A percentile compares a stretch with the other conserved stretches of the same genome.
These are phyloP conservation scores for Leptocoma aspasia DNA, from an alignment of 2,113 vertebrate species.

Conservation along the genomic window DNA sequence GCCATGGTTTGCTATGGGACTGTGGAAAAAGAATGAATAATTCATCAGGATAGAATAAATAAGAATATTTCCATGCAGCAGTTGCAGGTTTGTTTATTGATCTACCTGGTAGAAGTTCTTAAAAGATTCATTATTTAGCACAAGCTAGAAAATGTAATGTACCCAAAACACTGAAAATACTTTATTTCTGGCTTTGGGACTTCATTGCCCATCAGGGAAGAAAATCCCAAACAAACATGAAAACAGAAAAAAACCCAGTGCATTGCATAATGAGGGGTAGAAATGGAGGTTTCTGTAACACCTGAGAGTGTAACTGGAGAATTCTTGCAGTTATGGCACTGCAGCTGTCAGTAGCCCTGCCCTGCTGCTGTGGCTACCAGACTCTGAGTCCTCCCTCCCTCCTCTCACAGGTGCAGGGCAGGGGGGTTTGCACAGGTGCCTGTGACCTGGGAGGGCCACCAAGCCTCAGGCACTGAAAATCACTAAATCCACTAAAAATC, in stretches of 20 bases:
- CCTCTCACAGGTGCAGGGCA: neutral
- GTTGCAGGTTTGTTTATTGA: slow-evolving; percentile 36
- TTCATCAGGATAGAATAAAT: slow-evolving; percentile 40
- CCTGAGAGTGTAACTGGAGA: neutral
- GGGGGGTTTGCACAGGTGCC: neutral
- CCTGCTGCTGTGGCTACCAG: too few species aligned
- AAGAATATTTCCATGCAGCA: slow-evolving; percentile 4
- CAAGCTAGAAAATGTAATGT: neutral
- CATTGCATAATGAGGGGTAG: neutral
- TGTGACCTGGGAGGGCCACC: neutral
- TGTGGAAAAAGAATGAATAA: slow-evolving; percentile 39
- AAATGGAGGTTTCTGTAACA: neutral
- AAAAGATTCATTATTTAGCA: neutral
- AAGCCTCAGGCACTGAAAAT: neutral
- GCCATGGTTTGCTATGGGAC: neutral
- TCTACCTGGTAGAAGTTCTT: neutral
- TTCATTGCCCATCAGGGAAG: neutral
- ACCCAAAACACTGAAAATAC: neutral
- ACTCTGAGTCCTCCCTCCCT: neutral
- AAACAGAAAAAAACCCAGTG: neutral
- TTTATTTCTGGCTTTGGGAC: neutral
- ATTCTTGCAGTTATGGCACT: neutral
- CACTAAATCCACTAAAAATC: neutral
- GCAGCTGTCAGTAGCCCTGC: neutral
- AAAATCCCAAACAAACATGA: neutral